These are phyloP conservation scores for Vanessa cardui DNA, from an alignment of 2,888 invertebrate species.

Conservation along the genomic window DNA sequence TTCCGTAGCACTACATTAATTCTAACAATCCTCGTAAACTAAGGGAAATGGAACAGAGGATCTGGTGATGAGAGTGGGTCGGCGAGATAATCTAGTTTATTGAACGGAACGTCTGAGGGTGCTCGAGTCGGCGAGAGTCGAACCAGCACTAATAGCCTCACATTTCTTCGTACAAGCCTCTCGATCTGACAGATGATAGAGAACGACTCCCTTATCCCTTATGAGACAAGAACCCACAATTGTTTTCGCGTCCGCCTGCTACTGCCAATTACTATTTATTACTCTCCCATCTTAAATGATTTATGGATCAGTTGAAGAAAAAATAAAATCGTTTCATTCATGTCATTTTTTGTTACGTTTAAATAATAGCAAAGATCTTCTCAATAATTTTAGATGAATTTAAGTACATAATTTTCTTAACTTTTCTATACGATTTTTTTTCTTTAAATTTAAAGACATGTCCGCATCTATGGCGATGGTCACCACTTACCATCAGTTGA, in stretches of 20 bases:
- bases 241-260: constrained; percentile 19
- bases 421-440: too few species aligned
- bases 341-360: too few species aligned
- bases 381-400: too few species aligned
- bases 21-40: constrained; percentile 32
- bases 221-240: constrained; percentile 19
- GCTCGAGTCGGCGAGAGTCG: constrained; percentile 53
- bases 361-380: too few species aligned
- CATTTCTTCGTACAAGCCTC: constrained; percentile 70
- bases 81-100: constrained; percentile 71
- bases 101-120: constrained; percentile 56
- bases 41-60: constrained; percentile 50
- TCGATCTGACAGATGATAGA: constrained; percentile 68
- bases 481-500: too few species aligned
- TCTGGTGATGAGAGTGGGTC: constrained; percentile 55
- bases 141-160: constrained; percentile 69
- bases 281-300: constrained; percentile 2
- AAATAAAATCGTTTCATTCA: background rate
- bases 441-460: too few species aligned
- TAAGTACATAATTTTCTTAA: too few species aligned
- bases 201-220: constrained; percentile 29
- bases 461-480: too few species aligned
- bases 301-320: constrained; percentile 2
- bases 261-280: constrained; percentile 20
- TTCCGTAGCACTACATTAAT: constrained; percentile 27